These are phyloP conservation scores for Silurus meridionalis DNA, from an alignment of 2,113 vertebrate genomes.

Conservation along the genomic window DNA sequence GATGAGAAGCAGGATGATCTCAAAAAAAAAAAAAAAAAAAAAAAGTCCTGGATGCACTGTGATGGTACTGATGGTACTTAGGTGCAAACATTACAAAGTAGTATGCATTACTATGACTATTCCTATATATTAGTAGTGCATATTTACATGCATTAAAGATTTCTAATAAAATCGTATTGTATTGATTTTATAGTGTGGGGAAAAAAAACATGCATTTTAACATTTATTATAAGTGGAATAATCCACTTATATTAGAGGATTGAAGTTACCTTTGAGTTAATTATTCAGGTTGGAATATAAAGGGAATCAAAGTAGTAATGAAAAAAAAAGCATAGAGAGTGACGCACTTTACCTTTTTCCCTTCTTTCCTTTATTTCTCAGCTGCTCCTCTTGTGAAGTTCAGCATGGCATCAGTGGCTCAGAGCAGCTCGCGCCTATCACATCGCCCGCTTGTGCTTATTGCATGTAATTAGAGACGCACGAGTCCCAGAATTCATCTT, in stretches of 20 bases:
- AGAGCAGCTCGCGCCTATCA: slow-evolving; percentile 16
- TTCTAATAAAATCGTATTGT: not conserved
- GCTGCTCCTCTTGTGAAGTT: slow-evolving; percentile 39
- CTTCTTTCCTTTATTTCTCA: slow-evolving; percentile 35
- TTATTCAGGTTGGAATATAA: not conserved
- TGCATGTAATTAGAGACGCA: not conserved
- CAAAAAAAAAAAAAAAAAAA: too few relatives aligned
- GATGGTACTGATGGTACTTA: not conserved
- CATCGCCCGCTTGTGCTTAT: slow-evolving; percentile 18
- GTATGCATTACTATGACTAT: too few relatives aligned
- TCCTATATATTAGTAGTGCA: not conserved
- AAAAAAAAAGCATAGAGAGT: not conserved
- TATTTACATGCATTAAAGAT: not conserved
- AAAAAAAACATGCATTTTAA: not conserved
- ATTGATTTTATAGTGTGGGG: not conserved
- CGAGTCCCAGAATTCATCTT: slow-evolving; percentile 35
- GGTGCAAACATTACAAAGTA: not conserved
- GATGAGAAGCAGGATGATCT: too few relatives aligned
- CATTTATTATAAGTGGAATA: not conserved
- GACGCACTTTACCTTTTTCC: slow-evolving; percentile 47
- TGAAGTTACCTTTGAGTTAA: not conserved
- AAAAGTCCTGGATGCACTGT: not conserved
- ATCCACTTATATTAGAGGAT: too few relatives aligned
- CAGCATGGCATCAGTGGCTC: slow-evolving; percentile 33
- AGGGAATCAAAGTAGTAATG: too few relatives aligned